Percentiles rank a stretch among this genome's conserved stretches.
phyloP scores from a whole-genome alignment of 2,113 vertebrate species.

The Cygnus buccinator region DNA sequence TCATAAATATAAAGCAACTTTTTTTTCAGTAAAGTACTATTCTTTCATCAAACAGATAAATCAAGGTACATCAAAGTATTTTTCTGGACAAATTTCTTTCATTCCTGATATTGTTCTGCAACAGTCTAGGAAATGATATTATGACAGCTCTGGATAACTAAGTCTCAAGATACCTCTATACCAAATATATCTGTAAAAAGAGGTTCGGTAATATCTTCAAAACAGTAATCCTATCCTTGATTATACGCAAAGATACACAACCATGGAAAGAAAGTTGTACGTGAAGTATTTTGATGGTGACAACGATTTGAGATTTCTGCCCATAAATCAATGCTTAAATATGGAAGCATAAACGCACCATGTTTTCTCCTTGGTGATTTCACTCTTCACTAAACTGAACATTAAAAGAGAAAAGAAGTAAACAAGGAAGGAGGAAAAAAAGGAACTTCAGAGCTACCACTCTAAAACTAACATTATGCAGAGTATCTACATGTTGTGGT shows the following conservation, averaged over 20 bases:
- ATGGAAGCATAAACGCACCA: not conserved
- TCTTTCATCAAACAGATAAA: constrained; percentile 39
- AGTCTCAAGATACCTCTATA: not conserved
- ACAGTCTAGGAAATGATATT: not conserved
- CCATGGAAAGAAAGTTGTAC: not conserved
- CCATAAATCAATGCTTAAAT: not conserved
- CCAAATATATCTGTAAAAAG: not conserved
- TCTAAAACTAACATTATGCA: not conserved
- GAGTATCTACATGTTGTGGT: not conserved
- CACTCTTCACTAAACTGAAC: not conserved
- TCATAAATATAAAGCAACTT: constrained; percentile 45
- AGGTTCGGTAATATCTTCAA: not conserved
- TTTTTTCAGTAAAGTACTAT: constrained; percentile 46
- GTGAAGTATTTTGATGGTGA: not conserved
- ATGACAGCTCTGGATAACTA: not conserved
- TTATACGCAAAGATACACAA: not conserved
- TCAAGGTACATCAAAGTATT: constrained; percentile 36
- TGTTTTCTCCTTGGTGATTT: not conserved
- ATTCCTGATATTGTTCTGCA: not conserved
- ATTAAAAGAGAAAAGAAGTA: not conserved
- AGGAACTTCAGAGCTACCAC: not conserved
- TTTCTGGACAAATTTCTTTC: constrained; percentile 49
- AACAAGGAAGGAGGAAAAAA: not conserved
- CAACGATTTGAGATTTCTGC: not conserved
- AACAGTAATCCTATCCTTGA: constrained; percentile 42